Conservation (phyloP, 2,797 vertebrate genomes). For the Microctenopoma steveboyesi region DNA sequence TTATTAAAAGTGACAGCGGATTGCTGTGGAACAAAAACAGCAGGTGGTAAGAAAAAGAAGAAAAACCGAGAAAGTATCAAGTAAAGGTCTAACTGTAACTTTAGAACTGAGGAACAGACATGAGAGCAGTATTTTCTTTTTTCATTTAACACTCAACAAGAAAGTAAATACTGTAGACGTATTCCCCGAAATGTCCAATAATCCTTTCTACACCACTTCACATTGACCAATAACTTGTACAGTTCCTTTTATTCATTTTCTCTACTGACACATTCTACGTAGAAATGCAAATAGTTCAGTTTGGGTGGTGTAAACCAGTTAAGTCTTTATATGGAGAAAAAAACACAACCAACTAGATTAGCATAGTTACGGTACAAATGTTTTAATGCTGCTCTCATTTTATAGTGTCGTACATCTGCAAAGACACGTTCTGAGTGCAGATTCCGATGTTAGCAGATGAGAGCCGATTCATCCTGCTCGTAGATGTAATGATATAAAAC, state of each 20-base stretch:
- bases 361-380: slow-evolving; percentile 56
- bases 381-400: slow-evolving; percentile 38
- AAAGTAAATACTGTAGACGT: too few species aligned
- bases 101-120: neutral
- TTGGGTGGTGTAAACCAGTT: slow-evolving; percentile 37
- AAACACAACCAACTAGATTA: slow-evolving; percentile 45
- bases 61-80: too few species aligned
- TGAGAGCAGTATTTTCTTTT: neutral
- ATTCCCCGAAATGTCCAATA: neutral
- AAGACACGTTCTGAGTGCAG: slow-evolving; percentile 32
- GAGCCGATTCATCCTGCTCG: neutral
- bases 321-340: slow-evolving; percentile 49
- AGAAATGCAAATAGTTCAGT: slow-evolving; percentile 53
- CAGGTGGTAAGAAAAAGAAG: too few species aligned
- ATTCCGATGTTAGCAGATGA: slow-evolving; percentile 35
- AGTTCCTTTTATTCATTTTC: slow-evolving; percentile 40
- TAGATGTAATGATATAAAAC: slow-evolving; percentile 43
- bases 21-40: too few species aligned
- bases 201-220: neutral
- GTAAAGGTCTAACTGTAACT: neutral
- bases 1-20: too few species aligned
- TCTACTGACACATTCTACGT: slow-evolving; percentile 62
- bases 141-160: neutral
- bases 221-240: slow-evolving; percentile 18
- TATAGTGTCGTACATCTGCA: slow-evolving; percentile 49